Conservation (phyloP, 2,888 invertebrate species). For the Lepidochrysops patricia region DNA sequence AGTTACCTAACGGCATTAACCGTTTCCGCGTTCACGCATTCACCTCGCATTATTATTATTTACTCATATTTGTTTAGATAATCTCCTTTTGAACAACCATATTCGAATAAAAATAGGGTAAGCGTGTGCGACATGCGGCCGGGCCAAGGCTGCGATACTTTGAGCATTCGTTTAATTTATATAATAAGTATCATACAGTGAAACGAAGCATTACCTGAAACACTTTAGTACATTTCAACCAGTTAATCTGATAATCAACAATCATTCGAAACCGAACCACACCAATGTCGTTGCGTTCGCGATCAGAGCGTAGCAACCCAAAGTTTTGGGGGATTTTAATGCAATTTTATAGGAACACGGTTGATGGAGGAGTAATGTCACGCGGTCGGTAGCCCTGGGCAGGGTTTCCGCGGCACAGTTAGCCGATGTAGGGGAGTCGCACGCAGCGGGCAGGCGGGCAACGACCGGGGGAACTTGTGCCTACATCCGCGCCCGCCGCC, state of each 20-base stretch:
- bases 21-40: constrained; percentile 63
- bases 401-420: constrained; percentile 46
- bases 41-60: constrained; percentile 43
- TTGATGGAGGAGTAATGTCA: background rate
- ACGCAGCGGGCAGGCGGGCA: constrained; percentile 56
- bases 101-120: background rate
- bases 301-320: no score
- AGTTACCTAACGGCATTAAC: constrained; percentile 66
- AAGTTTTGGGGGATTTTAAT: no score
- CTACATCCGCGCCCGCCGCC: constrained; percentile 51
- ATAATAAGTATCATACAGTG: no score
- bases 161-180: background rate
- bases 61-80: constrained; percentile 27
- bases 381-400: constrained; percentile 19
- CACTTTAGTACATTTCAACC: no score
- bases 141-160: background rate
- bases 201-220: no score
- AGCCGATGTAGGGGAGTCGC: constrained; percentile 62
- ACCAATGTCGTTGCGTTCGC: no score
- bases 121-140: constrained; percentile 1
- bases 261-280: no score
- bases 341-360: no score
- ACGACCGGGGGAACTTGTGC: constrained; percentile 73
- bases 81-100: background rate
- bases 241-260: no score